Evolutionary conservation across 1,140 invertebrate genomes (phyloP), one percentile per base, ranked within the genome.

Genomic region (Contarinia nasturtii): DNA sequence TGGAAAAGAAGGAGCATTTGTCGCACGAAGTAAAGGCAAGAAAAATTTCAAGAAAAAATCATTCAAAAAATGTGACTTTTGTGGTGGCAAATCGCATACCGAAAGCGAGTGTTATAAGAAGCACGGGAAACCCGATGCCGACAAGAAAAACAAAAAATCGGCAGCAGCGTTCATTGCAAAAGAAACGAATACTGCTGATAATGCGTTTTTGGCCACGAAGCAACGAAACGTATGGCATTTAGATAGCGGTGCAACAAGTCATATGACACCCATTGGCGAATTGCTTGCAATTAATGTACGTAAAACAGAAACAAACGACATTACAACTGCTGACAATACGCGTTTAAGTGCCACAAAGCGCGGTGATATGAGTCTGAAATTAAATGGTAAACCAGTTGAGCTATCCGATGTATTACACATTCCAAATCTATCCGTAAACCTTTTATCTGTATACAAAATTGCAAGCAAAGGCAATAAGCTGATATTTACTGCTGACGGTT

Each of bases 281-380:
- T 54, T 48, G 48, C 20, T 54, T 12, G 33, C 1, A 48, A 51
- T 36, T 27, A 47, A 34, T n/a, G n/a, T n/a, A 18, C 19, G 41
- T 33, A n/a, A 27, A 27, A 33, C 36, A 17, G 36, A 36, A 17
- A 50, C 44, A 12, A 58, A 52, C 40, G 55, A 60, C 36, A 58
- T 61, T 50, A 45, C 54, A 8, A 51, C 57, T n/a, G 61, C 59
- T 12, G 52, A 61, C 44, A 47, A 53, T 41, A 42, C 48, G 46
- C 59, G 50, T 43, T 34, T 58, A 7, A 33, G 49, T 34, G 57
- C 56, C 3, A 18, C 46, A 21, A 55, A 55, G 52, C 44, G 43
- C 15, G 59, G 57, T 10, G 48, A 60, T 44, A 44, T 60, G 20
- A 45, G 52, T 7, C 53, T 57, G 33, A 52, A 43, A 1, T 51